Evolutionary conservation across 2,888 invertebrate genomes (phyloP).

Genomic region (Myopa testacea): DNA sequence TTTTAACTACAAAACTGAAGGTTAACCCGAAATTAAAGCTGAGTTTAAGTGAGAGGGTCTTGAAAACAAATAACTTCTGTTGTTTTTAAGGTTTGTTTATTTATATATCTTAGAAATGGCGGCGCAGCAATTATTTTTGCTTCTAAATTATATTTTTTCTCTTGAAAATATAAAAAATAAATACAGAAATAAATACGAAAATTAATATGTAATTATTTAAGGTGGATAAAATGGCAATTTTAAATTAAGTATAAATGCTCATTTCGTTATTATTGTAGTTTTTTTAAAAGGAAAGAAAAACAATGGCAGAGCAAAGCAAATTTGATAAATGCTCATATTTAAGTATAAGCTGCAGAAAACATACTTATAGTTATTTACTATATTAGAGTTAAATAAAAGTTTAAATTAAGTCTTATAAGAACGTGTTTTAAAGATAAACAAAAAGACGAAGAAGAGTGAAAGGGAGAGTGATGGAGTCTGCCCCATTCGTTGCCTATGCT

Average conservation of each 20-base stretch:
- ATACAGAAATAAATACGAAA: neutral
- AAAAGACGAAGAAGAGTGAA: no score
- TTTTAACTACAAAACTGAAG: conserved; percentile 28
- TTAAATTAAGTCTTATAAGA: no score
- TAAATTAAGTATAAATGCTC: conserved; percentile 23
- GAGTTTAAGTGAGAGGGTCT: neutral
- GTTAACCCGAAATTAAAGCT: conserved; percentile 14
- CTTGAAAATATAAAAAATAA: no score
- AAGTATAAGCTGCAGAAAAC: no score
- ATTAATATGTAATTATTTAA: neutral
- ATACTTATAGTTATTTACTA: no score
- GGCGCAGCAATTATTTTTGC: neutral
- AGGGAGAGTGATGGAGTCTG: no score
- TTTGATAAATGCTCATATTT: conserved; percentile 52
- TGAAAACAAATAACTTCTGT: neutral
- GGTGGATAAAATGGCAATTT: conserved; percentile 33
- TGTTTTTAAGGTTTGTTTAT: neutral
- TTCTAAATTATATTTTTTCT: conserved; percentile 7
- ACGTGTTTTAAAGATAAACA: no score
- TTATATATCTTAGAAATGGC: conserved; percentile 11
- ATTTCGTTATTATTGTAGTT: no score
- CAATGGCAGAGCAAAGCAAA: no score
- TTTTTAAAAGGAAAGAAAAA: conserved; percentile 66
- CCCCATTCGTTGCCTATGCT: no score
- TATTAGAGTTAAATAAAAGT: no score